Evolutionary conservation across 2,113 vertebrate species (phyloP).

Genomic region (Ondatra zibethicus): DNA sequence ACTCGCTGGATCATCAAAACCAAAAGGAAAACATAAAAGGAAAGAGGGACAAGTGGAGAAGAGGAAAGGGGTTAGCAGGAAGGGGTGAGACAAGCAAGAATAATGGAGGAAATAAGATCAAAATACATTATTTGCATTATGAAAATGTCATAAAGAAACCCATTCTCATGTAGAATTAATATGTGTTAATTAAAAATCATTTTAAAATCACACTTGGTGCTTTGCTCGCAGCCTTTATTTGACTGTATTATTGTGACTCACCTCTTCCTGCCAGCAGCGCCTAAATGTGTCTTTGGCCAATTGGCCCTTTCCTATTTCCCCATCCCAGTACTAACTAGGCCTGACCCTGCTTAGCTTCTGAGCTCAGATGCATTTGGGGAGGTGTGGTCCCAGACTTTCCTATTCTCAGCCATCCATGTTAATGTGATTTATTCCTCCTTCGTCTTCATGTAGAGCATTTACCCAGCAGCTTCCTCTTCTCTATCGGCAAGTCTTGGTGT

Average conservation of each 20-base stretch:
- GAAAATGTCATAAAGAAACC: not conserved
- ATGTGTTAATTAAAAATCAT: not conserved
- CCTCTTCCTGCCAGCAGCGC: not conserved
- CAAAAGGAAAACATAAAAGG: not conserved
- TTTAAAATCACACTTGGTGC: not conserved
- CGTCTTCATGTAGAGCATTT: not conserved
- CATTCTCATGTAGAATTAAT: not conserved
- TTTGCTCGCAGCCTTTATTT: not conserved
- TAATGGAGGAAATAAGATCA: not conserved
- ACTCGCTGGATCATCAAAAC: not conserved
- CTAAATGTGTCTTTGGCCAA: not conserved
- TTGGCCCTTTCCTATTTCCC: not conserved
- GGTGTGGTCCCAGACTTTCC: not conserved
- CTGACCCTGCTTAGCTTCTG: not conserved
- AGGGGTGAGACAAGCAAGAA: not conserved
- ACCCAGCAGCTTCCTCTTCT: not conserved
- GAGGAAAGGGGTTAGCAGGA: too few species aligned
- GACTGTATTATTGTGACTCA: not conserved
- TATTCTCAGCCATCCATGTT: not conserved
- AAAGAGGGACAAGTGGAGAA: not conserved
- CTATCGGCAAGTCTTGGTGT: not conserved
- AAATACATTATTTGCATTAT: not conserved
- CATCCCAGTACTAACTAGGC: not conserved
- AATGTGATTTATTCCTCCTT: not conserved
- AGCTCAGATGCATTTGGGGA: too few species aligned